phyloP scores from a whole-genome alignment of 2,888 invertebrate genomes.

The Bembecia ichneumoniformis region DNA sequence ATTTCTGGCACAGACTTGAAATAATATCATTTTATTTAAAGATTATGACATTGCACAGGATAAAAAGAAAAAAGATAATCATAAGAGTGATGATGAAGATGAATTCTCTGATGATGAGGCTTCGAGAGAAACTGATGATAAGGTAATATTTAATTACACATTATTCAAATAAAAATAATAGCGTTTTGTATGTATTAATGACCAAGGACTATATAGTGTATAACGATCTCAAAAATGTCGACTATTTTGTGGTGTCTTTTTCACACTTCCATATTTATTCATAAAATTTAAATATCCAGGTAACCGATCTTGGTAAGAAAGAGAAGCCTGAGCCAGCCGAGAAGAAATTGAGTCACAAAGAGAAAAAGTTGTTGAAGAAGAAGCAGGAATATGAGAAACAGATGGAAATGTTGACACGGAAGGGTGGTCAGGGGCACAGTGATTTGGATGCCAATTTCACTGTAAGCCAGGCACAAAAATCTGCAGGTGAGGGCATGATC shows the following conservation, averaged over 20 bases:
- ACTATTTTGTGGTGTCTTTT: too few species aligned
- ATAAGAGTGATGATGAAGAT: constrained; percentile 20
- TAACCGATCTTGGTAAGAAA: constrained; percentile 22
- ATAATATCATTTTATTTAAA: too few species aligned
- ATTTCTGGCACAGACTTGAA: too few species aligned
- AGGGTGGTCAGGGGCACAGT: constrained; percentile 91
- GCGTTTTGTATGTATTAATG: too few species aligned
- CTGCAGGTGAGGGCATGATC: constrained; percentile 57
- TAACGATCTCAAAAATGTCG: too few species aligned
- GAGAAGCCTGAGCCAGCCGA: constrained; percentile 55
- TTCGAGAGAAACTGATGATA: constrained; percentile 29
- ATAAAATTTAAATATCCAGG: constrained; percentile 12
- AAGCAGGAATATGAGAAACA: constrained; percentile 91
- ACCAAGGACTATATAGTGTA: too few species aligned
- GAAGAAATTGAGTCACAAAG: constrained; percentile 90
- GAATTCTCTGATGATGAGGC: constrained; percentile 26
- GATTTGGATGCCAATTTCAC: constrained; percentile 95
- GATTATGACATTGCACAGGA: constrained; percentile 17
- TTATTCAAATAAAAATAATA: background rate
- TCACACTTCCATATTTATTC: too few species aligned
- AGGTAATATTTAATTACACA: constrained; percentile 19
- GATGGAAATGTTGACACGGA: constrained; percentile 86
- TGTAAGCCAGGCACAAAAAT: constrained; percentile 87
- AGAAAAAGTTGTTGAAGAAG: constrained; percentile 92
- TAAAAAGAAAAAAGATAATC: constrained; percentile 29